Evolutionary conservation across 2,113 vertebrate genomes (phyloP).

Genomic region (Asarcornis scutulata): DNA sequence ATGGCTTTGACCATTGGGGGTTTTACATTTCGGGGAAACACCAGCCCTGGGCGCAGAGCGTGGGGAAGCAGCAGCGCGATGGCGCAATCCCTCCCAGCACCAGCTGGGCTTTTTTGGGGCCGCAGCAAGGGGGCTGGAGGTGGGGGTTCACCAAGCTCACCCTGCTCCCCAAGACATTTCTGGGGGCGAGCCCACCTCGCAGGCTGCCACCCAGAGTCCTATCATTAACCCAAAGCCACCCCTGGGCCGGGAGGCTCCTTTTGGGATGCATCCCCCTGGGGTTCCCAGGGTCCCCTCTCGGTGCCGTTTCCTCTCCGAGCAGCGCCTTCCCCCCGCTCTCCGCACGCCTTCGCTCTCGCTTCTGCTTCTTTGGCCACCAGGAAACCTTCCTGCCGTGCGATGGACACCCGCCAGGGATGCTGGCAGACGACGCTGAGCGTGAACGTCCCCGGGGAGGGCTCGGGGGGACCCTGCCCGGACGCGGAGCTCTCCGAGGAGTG

Average conservation of each 20-base stretch:
- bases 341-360: neutral
- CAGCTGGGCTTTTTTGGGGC: neutral
- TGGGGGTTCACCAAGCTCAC: neutral
- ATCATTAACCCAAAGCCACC: too few species aligned
- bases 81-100: neutral
- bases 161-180: neutral
- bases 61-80: neutral
- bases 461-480: neutral
- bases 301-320: constrained; percentile 2
- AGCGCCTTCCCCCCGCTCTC: neutral
- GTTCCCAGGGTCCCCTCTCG: neutral
- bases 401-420: neutral
- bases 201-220: neutral
- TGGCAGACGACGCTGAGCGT: neutral
- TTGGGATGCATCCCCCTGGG: too few species aligned
- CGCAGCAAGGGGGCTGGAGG: neutral
- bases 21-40: neutral
- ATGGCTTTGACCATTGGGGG: neutral
- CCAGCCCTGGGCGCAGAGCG: neutral
- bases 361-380: neutral
- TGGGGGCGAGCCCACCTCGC: neutral
- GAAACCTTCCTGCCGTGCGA: neutral
- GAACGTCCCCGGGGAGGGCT: accelerated
- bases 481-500: constrained; percentile 3
- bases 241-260: too few species aligned